Evolutionary conservation across 2,888 invertebrate genomes (phyloP).

Genomic region (Oxytorus armatus): DNA sequence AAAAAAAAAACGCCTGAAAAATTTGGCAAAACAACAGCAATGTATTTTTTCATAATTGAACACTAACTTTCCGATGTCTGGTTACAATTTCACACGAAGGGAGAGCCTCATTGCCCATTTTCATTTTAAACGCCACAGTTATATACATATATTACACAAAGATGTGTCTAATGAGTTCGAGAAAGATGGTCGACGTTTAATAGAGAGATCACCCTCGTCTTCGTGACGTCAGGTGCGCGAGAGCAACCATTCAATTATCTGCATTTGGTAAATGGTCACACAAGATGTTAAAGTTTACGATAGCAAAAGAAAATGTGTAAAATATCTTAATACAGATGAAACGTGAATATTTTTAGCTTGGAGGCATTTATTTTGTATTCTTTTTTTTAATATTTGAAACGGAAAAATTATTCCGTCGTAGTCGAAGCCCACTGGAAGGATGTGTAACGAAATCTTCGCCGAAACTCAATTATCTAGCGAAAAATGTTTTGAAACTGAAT

Average conservation of each 20-base stretch:
- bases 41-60: too few species aligned
- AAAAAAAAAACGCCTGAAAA: too few species aligned
- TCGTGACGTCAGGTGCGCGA: slow-evolving; percentile 16
- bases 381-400: slow-evolving; percentile 4
- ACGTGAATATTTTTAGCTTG: neutral
- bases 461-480: too few species aligned
- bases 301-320: neutral
- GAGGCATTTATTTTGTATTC: neutral
- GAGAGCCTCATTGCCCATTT: neutral
- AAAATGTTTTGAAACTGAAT: slow-evolving; percentile 42
- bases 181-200: slow-evolving; percentile 2
- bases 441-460: slow-evolving; percentile 36
- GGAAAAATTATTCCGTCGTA: neutral
- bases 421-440: neutral
- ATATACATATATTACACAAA: neutral
- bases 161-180: neutral
- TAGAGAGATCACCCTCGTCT: slow-evolving; percentile 13
- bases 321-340: neutral
- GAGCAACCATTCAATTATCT: neutral
- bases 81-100: neutral
- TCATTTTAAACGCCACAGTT: slow-evolving; percentile 3
- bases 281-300: neutral
- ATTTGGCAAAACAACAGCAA: too few species aligned
- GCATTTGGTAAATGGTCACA: neutral
- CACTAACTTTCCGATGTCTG: too few species aligned